Conservation (phyloP, 2,888 invertebrate species). For the Megaustenia siamemsis region DNA sequence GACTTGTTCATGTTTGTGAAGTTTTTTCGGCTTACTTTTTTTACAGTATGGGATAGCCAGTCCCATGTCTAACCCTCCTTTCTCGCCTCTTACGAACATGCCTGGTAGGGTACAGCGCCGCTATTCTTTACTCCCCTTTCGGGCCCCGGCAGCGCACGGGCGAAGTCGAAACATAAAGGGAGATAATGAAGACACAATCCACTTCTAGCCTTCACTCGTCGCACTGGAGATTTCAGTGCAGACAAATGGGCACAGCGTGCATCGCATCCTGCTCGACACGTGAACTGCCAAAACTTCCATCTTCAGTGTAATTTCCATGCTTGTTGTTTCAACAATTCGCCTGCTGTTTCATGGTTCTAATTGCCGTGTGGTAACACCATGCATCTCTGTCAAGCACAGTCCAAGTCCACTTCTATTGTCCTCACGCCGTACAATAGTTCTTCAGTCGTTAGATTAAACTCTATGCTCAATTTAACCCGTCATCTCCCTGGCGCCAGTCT, state of each 20-base stretch:
- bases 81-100: too few species aligned
- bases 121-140: too few species aligned
- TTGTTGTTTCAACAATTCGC: conserved; percentile 32
- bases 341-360: not conserved
- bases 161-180: not conserved
- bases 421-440: not conserved
- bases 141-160: too few species aligned
- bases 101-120: too few species aligned
- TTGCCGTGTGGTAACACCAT: not conserved
- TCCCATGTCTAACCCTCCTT: too few species aligned
- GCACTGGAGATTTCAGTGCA: not conserved
- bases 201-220: not conserved
- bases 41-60: too few species aligned
- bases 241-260: not conserved
- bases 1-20: too few species aligned
- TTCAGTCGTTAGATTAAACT: conserved; percentile 1
- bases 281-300: conserved; percentile 15
- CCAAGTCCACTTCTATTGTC: conserved; percentile 13
- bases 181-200: not conserved
- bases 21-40: too few species aligned
- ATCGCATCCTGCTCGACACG: not conserved
- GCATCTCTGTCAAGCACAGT: not conserved
- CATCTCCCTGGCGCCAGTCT: conserved; percentile 25
- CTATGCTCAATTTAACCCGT: conserved; percentile 33
- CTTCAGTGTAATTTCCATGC: not conserved